Conservation (phyloP, 2,797 vertebrate genomes). For the Bufotes viridis region DNA sequence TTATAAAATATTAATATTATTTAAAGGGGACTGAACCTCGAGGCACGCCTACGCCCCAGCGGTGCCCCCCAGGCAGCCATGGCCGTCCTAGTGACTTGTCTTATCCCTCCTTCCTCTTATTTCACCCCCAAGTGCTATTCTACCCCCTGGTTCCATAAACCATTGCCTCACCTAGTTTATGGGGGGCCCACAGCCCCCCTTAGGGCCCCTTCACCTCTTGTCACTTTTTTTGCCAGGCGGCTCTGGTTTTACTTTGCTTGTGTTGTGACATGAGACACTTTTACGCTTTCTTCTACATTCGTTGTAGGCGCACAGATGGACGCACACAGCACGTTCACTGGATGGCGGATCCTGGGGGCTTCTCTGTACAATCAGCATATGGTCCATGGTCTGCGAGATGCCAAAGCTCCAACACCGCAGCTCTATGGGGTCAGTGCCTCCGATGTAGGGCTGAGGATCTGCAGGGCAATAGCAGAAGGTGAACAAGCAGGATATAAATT, state of each 20-base stretch:
- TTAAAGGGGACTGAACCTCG: too few species aligned
- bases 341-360: constrained; percentile 28
- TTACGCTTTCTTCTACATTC: neutral
- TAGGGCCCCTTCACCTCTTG: neutral
- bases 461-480: neutral
- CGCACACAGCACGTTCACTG: neutral
- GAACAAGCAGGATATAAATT: neutral
- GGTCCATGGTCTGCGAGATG: neutral
- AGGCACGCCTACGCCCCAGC: too few species aligned
- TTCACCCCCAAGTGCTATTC: too few species aligned
- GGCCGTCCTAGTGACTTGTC: too few species aligned
- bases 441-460: neutral
- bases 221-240: neutral
- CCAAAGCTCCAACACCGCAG: neutral
- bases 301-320: neutral
- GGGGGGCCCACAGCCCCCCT: too few species aligned
- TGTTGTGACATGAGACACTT: neutral
- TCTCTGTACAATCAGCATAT: constrained; percentile 30
- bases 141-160: too few species aligned
- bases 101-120: too few species aligned
- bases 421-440: neutral
- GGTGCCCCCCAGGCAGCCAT: too few species aligned
- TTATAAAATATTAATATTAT: too few species aligned
- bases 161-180: too few species aligned
- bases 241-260: neutral